Evolutionary conservation across 1,140 invertebrate species (phyloP).

Genomic region (Hesperophylax magnus): DNA sequence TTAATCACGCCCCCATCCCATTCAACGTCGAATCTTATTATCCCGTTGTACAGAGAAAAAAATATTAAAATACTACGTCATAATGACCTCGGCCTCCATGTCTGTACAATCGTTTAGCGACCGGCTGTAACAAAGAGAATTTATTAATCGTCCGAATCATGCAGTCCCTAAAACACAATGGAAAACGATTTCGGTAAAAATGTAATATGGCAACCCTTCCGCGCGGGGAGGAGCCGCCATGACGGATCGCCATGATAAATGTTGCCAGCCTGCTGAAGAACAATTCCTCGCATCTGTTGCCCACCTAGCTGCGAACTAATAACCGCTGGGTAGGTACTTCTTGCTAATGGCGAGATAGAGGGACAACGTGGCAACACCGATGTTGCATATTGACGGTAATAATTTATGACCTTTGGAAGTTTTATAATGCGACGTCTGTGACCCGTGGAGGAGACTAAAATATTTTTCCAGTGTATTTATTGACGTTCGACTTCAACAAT

Average conservation of each 20-base stretch:
- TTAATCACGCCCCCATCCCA: neutral
- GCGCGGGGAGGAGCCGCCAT: conserved; percentile 38
- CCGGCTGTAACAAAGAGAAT: conserved; percentile 35
- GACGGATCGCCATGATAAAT: conserved; percentile 46
- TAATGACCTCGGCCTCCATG: conserved; percentile 22
- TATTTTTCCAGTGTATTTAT: too few species aligned
- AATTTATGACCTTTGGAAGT: neutral
- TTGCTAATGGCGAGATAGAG: conserved; percentile 24
- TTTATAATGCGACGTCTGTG: neutral
- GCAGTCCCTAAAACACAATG: conserved; percentile 41
- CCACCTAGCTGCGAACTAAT: conserved; percentile 4
- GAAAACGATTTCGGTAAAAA: conserved; percentile 44
- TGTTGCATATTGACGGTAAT: neutral
- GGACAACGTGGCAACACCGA: conserved; percentile 23
- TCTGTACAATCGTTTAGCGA: conserved; percentile 42
- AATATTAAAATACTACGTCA: conserved; percentile 38
- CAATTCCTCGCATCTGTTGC: conserved; percentile 43
- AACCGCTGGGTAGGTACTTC: too few species aligned
- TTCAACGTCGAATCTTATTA: neutral
- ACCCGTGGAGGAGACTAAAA: too few species aligned
- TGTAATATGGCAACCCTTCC: conserved; percentile 45
- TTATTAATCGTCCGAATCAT: conserved; percentile 48
- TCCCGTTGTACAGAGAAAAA: conserved; percentile 22
- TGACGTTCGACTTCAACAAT: too few species aligned
- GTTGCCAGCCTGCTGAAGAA: conserved; percentile 41